Evolutionary conservation across 2,797 vertebrate genomes (phyloP), one percentile per base, ranked within the genome.

Genomic region (Galagoides demidoff): DNA sequence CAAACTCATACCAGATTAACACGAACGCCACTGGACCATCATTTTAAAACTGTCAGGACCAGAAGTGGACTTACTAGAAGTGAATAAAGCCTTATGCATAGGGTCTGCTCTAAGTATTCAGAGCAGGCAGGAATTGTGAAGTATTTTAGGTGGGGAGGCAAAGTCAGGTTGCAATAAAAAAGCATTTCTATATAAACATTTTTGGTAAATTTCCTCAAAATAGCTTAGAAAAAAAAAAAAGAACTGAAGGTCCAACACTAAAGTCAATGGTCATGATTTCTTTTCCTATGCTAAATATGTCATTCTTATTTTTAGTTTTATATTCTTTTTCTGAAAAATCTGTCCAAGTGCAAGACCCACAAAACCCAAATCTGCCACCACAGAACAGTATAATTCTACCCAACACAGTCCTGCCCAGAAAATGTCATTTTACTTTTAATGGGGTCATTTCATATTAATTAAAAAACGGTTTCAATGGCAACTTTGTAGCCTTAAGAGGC

Each of bases 401-500:
- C 29, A 66, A 8, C 5, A 31, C 2, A 52, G 37, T 43, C 82
- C 23, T 45, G 49, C 22, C 71, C 43, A 85, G 27, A 91, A 94
- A 90, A 64, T 29, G 3, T 57, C 45, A 49, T 59, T 95, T 90
- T 63, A 89, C 59, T 84, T 76, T 87, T 57, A 71, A 34, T 52
- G 31, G 22, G 13, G 19, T 82, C 34, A 43, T 31, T 49, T 70
- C 88, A 12, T 64, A 85, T 37, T 59, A 76, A 39, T 22, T 76
- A 29, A 23, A 66, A 87, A 79, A 71, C 20, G 7, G 12, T 61
- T 82, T 66, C 39, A 68, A 39, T 45, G 23, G 25, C 34, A 89
- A 74, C 76, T 91, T 83, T 76, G 52, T 31, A 85, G 23, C 57
- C 87, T 74, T 49, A 91, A 89, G 85, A 76, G 29, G 23, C 81